Evolutionary conservation across 2,797 vertebrate species (phyloP), one percentile per base, ranked within the genome.

Genomic region (Crypturellus tataupa): DNA sequence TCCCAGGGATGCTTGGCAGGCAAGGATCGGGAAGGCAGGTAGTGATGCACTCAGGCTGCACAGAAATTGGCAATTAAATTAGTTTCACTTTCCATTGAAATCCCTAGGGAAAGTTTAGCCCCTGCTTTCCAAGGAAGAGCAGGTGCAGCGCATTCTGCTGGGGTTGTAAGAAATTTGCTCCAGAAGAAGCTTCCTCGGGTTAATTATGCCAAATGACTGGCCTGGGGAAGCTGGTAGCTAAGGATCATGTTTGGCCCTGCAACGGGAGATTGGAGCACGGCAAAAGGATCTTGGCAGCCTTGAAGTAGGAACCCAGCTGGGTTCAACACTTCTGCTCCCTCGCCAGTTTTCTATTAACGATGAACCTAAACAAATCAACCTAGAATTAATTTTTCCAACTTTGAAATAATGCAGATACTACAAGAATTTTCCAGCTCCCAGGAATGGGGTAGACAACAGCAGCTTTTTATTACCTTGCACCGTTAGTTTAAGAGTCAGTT

Each of bases 61-160:
- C 65, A 92, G 81, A 70, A 47, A 5, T 60, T 82, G 73, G 88
- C 90, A 94, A 89, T 93, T 90, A 90, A 92, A 91, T 96, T 91
- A 90, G 91, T 63, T 80, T 86, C 82, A 76, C 87, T 96, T 86
- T 94, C 79, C 85, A 49, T 47, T 77, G 89, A 94, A 95, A 94
- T 93, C 89, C 89, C 63, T 71, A 20, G 72, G 84, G 81, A 90
- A 94, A 24, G 24, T 14, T 59, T 69, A 42, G 19, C 44, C 44
- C 44, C 94, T 81, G 91, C 75, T 86, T 92, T 65, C 56, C 56
- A 72, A 91, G 65, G 44, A 95, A 91, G 89, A 91, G 73, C 96
- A 97, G 95, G 81, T 96, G 94, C 75, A 95, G 87, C 85, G 75
- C 71, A 85, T 46, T 94, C 78, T 94, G 87, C 93, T 80, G 56